These are phyloP conservation scores for Puma concolor DNA, from an alignment of 2,113 vertebrate genomes.

Conservation along the genomic window DNA sequence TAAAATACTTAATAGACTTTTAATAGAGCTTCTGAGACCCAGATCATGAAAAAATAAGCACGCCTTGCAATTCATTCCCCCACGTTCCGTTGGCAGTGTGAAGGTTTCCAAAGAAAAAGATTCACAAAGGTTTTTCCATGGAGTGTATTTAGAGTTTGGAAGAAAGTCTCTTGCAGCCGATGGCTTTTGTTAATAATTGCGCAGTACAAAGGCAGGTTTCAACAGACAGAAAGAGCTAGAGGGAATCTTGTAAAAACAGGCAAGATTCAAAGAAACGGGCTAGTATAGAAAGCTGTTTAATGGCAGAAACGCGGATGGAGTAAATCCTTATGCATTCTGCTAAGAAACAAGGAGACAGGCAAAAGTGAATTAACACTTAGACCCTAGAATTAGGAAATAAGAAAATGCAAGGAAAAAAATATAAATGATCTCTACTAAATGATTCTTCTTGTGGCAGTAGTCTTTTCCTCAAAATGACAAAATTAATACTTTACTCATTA, in stretches of 20 bases:
- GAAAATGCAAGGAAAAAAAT: background rate
- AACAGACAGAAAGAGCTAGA: background rate
- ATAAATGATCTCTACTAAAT: background rate
- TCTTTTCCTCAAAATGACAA: background rate
- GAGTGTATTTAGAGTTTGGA: background rate
- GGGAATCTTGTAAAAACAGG: background rate
- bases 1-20: slow-evolving; percentile 76
- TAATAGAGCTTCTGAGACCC: slow-evolving; percentile 66
- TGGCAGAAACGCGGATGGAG: background rate
- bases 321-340: background rate
- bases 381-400: background rate
- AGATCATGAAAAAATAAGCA: slow-evolving; percentile 53
- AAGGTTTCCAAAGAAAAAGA: slow-evolving; percentile 41
- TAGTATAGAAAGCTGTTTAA: background rate
- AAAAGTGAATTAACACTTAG: background rate
- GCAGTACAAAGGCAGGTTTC: background rate
- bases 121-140: background rate
- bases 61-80: slow-evolving; percentile 3
- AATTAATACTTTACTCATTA: background rate
- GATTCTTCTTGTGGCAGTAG: background rate
- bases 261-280: background rate
- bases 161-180: background rate
- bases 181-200: slow-evolving; percentile 40
- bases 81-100: background rate
- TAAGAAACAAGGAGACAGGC: background rate